A percentile compares a stretch with the other conserved stretches of the same genome.
Conservation (phyloP, 2,797 vertebrate genomes). For the Gymnodraco acuticeps region DNA sequence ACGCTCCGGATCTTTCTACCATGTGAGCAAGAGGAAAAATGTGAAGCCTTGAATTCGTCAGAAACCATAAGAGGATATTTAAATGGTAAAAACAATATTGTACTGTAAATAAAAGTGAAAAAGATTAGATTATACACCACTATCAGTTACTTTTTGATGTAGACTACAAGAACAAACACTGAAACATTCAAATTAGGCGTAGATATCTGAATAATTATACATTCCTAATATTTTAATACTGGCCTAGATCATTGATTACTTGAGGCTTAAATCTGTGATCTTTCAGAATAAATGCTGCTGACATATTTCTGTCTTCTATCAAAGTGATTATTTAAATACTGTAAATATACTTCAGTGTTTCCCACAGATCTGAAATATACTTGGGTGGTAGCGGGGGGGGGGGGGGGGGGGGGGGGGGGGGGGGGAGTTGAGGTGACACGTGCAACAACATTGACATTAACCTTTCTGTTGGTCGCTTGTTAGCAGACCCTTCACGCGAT, state of each 20-base stretch:
- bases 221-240: background rate
- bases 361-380: no score
- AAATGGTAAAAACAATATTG: background rate
- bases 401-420: no score
- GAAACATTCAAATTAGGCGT: background rate
- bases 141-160: no score
- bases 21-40: background rate
- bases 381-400: no score
- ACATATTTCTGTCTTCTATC: no score
- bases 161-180: background rate
- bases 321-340: constrained; percentile 6
- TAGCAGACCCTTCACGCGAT: no score
- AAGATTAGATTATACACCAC: no score
- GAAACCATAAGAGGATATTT: background rate
- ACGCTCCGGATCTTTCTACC: constrained; percentile 18
- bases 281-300: background rate
- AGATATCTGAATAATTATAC: background rate
- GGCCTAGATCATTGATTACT: background rate
- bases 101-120: background rate
- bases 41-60: background rate
- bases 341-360: no score
- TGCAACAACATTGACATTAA: no score
- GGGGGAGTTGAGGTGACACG: no score
- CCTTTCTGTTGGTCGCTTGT: no score
- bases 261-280: background rate